Percentiles rank a stretch among this genome's conserved stretches.
Conservation (phyloP, 2,888 invertebrate genomes). For the Synanthedon formicaeformis region DNA sequence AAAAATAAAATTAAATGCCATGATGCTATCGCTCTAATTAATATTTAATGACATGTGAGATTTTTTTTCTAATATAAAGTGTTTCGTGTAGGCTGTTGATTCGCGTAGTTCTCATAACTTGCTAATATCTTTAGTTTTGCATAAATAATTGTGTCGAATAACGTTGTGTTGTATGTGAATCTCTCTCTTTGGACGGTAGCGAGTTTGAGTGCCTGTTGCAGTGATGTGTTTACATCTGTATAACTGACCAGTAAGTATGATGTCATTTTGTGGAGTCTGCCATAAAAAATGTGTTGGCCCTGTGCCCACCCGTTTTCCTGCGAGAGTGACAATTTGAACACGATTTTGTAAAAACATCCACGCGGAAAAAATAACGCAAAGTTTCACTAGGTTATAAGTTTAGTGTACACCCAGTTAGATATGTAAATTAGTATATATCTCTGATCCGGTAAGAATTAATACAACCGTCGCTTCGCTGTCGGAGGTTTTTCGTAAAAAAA, state of each 20-base stretch:
- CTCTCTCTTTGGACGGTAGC: constrained; percentile 22
- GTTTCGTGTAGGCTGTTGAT: constrained; percentile 58
- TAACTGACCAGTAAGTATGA: constrained; percentile 62
- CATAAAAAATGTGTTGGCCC: constrained; percentile 66
- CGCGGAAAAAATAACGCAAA: constrained; percentile 40
- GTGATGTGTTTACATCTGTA: constrained; percentile 66
- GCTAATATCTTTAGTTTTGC: constrained; percentile 27
- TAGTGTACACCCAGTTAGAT: constrained; percentile 34
- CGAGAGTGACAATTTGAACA: constrained; percentile 44
- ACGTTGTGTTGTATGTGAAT: constrained; percentile 16
- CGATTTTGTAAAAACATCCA: constrained; percentile 44
- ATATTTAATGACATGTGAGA: constrained; percentile 14
- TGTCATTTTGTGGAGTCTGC: constrained; percentile 57
- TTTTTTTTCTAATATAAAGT: constrained; percentile 21
- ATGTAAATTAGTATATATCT: constrained; percentile 27
- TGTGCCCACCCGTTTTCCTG: constrained; percentile 67
- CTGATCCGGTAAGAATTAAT: not conserved
- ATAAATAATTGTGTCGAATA: constrained; percentile 22
- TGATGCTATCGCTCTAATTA: constrained; percentile 24
- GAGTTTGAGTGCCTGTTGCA: constrained; percentile 32
- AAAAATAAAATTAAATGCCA: constrained; percentile 19
- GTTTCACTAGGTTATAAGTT: constrained; percentile 45
- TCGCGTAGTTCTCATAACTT: constrained; percentile 41
- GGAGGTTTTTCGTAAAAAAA: not conserved
- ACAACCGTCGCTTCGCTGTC: not conserved